Percentiles rank a stretch among this genome's conserved stretches.
Evolutionary conservation across 2,797 vertebrate species (phyloP).

Genomic region (Sebastes dallii): DNA sequence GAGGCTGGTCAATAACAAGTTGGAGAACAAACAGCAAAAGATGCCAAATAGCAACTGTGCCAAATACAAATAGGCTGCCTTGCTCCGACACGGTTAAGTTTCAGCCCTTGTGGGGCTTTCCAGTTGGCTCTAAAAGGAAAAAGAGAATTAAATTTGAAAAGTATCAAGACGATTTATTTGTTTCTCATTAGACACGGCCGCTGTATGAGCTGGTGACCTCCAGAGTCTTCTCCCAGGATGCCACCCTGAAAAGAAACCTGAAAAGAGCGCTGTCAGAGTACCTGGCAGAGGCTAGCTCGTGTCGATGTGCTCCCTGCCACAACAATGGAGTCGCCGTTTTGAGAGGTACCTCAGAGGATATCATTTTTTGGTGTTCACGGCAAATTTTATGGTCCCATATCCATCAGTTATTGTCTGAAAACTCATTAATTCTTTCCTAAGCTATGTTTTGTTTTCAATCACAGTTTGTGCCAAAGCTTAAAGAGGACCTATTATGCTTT

Average conservation of each 20-base stretch:
- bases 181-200: slow-evolving; percentile 80
- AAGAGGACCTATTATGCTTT: not conserved
- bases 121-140: not conserved
- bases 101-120: not conserved
- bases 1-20: slow-evolving; percentile 12
- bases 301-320: slow-evolving; percentile 87
- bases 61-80: slow-evolving; percentile 22
- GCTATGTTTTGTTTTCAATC: not conserved
- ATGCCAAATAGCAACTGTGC: slow-evolving; percentile 18
- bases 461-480: not conserved
- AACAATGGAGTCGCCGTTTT: slow-evolving; percentile 89
- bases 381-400: too few relatives aligned
- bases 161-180: not conserved
- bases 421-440: not conserved
- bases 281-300: slow-evolving; percentile 85
- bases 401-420: not conserved
- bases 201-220: slow-evolving; percentile 89
- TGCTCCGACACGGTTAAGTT: not conserved
- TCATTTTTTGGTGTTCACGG: not conserved
- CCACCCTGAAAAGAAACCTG: slow-evolving; percentile 86
- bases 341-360: slow-evolving; percentile 80
- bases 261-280: slow-evolving; percentile 86
- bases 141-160: not conserved
- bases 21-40: slow-evolving; percentile 25
- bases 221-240: slow-evolving; percentile 79